Evolutionary conservation across 2,113 vertebrate genomes (phyloP).

Genomic region (Eonycteris spelaea): DNA sequence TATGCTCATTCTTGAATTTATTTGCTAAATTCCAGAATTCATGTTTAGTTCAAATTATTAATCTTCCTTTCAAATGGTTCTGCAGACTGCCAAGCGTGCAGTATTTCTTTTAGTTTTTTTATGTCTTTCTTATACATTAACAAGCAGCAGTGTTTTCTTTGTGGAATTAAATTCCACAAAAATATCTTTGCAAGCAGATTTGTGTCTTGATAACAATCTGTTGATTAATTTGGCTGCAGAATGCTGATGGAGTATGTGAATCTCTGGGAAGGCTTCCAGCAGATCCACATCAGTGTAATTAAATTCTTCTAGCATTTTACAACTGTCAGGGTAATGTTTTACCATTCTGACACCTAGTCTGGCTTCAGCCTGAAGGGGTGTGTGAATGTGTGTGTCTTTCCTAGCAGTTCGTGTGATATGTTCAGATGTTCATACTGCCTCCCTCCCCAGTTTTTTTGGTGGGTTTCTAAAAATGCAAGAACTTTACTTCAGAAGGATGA

Average conservation of each 20-base stretch:
- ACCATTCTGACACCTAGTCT: neutral
- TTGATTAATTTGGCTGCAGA: slow-evolving; percentile 59
- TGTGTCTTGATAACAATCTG: slow-evolving; percentile 71
- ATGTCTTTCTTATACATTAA: slow-evolving; percentile 40
- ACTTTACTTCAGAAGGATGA: neutral
- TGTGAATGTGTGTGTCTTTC: too few relatives aligned
- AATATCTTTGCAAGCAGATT: slow-evolving; percentile 71
- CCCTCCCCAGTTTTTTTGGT: neutral
- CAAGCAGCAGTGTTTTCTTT: slow-evolving; percentile 52
- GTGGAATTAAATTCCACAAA: slow-evolving; percentile 57
- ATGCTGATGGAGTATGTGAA: slow-evolving; percentile 26
- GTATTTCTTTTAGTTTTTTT: slow-evolving; percentile 4
- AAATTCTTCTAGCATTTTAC: slow-evolving; percentile 40
- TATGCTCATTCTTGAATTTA: neutral
- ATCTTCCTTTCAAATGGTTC: slow-evolving; percentile 32
- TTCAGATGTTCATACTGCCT: neutral
- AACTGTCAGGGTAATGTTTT: slow-evolving; percentile 28
- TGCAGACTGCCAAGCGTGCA: neutral
- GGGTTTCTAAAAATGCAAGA: neutral
- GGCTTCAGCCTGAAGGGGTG: neutral
- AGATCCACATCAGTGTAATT: slow-evolving; percentile 36
- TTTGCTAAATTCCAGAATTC: neutral
- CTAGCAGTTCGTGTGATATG: too few relatives aligned
- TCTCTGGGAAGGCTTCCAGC: slow-evolving; percentile 61
- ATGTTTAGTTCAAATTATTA: neutral